Evolutionary conservation across 2,888 invertebrate species (phyloP), one percentile per base, ranked within the genome.

Genomic region (Antheraea yamamai): DNA sequence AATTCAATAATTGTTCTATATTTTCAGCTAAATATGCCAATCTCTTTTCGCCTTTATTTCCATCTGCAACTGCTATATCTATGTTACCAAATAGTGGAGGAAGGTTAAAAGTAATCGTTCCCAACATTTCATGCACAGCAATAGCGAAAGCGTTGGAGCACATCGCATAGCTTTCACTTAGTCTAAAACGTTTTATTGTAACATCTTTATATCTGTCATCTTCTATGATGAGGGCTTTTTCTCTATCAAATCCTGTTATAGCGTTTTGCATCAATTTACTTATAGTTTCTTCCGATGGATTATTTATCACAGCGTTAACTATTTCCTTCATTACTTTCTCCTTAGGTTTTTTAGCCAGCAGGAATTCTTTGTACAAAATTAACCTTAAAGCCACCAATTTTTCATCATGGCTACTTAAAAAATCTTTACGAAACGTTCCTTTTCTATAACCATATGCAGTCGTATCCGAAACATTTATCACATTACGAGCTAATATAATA

Each of bases 401-500:
- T n/a, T 35, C 12, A 20, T 39, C n/a, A n/a, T 20, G 20, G 20
- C 39, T 70, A 39, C n/a, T 70, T 3, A 70, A 39, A 39, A 70
- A 70, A 8, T 70, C n/a, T 70, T 39, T 39, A n/a, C 70, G 70
- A 70, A 70, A 70, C n/a, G 35, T 70, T 20, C 70, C 70, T n/a
- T n/a, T 8, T 70, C 70, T 70, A 7, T 70, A 18, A 14, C 70
- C 70, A 39, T 20, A n/a, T 70, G 39, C n/a, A 70, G 39, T 70
- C 8, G 39, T 12, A 39, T 70, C 70, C 18, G 70, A 39, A 1
- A 70, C 70, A 39, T 70, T 70, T 14, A 81, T 7, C 39, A 81
- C 66, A 2, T 79, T 23, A 66, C 66, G 73, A 10, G 77, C 76
- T 16, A 81, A 68, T 75, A 71, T 80, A 20, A 81, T 76, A 58